Evolutionary conservation across 1,140 invertebrate species (phyloP).

Genomic region (Anastatus disparis): DNA sequence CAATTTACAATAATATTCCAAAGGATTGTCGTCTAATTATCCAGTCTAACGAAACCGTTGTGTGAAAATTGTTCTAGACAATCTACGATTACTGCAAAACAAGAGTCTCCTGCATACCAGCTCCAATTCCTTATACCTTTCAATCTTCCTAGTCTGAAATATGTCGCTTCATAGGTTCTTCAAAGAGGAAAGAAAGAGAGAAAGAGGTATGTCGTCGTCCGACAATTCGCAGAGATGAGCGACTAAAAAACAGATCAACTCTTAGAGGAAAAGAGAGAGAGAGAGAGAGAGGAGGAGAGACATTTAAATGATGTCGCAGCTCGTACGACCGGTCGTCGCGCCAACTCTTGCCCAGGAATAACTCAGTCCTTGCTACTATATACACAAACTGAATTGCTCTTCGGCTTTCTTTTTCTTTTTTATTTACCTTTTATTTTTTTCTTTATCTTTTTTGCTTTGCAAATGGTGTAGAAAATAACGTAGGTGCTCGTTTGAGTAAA

Average conservation of each 20-base stretch:
- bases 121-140: slow-evolving; percentile 41
- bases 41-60: too few species aligned
- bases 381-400: too few species aligned
- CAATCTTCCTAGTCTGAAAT: slow-evolving; percentile 44
- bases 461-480: too few species aligned
- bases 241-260: slow-evolving; percentile 63
- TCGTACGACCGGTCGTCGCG: slow-evolving; percentile 45
- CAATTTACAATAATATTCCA: too few species aligned
- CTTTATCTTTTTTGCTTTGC: background rate
- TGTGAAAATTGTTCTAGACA: too few species aligned
- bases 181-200: too few species aligned
- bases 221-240: slow-evolving; percentile 57
- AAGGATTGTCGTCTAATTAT: too few species aligned
- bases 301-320: slow-evolving; percentile 66
- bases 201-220: slow-evolving; percentile 45
- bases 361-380: too few species aligned
- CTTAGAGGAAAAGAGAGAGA: too few species aligned
- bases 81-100: too few species aligned
- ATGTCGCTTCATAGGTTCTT: slow-evolving; percentile 28
- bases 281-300: too few species aligned
- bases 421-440: background rate
- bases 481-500: too few species aligned
- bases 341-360: slow-evolving; percentile 59
- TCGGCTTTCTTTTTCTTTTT: background rate
- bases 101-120: slow-evolving; percentile 46